A percentile compares a stretch with the other conserved stretches of the same genome.
These are phyloP conservation scores for Drosophila nannoptera DNA, from an alignment of 1,140 invertebrate species.

Conservation along the genomic window DNA sequence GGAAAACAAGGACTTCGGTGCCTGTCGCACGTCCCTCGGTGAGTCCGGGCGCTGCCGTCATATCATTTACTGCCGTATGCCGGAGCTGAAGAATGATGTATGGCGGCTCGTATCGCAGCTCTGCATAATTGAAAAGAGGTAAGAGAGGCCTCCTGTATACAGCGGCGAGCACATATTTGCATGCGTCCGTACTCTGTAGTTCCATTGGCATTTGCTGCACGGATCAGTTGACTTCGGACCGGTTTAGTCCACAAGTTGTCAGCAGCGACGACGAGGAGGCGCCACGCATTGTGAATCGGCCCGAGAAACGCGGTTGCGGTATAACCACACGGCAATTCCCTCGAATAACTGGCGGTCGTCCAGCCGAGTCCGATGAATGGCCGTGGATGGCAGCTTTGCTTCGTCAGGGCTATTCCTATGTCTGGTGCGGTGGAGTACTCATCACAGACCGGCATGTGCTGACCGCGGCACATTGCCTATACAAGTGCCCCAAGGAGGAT, in stretches of 20 bases:
- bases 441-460: slow-evolving; percentile 88
- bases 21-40: slow-evolving; percentile 83
- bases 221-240: slow-evolving; percentile 47
- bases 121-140: slow-evolving; percentile 84
- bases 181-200: slow-evolving; percentile 21
- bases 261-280: slow-evolving; percentile 20
- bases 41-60: slow-evolving; percentile 83
- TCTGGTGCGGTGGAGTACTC: slow-evolving; percentile 89
- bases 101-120: slow-evolving; percentile 83
- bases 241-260: slow-evolving; percentile 65
- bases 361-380: slow-evolving; percentile 86
- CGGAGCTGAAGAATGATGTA: slow-evolving; percentile 81
- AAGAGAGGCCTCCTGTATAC: background rate
- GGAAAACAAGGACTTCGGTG: slow-evolving; percentile 81
- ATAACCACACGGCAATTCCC: slow-evolving; percentile 81
- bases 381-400: slow-evolving; percentile 90
- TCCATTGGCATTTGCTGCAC: slow-evolving; percentile 78
- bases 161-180: background rate
- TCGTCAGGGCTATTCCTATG: slow-evolving; percentile 78
- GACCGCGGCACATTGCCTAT: slow-evolving; percentile 89
- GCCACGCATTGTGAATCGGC: slow-evolving; percentile 57
- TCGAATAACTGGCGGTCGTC: slow-evolving; percentile 83
- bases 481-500: slow-evolving; percentile 82
- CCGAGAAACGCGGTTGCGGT: slow-evolving; percentile 83
- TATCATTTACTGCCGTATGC: slow-evolving; percentile 82